Base-by-base conservation (phyloP, 2,113 vertebrate species). In the Castor canadensis region DNA sequence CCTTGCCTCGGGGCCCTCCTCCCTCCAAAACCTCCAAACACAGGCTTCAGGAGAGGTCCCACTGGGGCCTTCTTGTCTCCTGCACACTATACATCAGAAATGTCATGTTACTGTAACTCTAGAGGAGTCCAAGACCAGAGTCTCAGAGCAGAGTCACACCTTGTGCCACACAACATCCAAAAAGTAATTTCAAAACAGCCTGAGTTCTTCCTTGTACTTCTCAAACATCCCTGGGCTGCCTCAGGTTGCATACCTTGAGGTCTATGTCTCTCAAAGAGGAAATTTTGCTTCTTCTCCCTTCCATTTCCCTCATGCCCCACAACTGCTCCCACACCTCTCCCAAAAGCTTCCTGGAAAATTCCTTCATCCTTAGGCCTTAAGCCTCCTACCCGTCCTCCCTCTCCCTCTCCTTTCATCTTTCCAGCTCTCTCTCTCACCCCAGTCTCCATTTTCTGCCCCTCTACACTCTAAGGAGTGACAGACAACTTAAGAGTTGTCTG, bases 241-340 rank as follows among this genome's bases (percentile, higher is more conserved):
- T 72, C 40, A 26, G 67, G 49, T 76, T 62, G 72, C 9, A 43
- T 2, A 79, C 49, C 56, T 76, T 35, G 47, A 85, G 30, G 19
- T 8, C 79, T 67, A 3, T 11, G 26, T 10, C 49, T 60, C n/a
- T 64, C 85, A 54, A n/a, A 83, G 38, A 54, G 71, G 69, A 94
- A 94, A 80, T 80, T 81, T 56, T 56, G 62, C 73, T 93, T 91
- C 28, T 92, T 80, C 89, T 80, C 52, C 79, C 64, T 45, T 67
- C 69, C 16, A 72, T 7, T 30, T 85, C 17, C 67, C 16, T 56
- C 35, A n/a, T 26, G 15, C 35, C 52, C 38, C 38, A 49, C 19
- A 56, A 66, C 73, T 28, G 9, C 38, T 69, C 45, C 35, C 6
- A 72, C 15, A 9, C 17, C 30, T 58, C 47, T 76, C 54, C 17